Base-by-base conservation (phyloP, 1,140 invertebrate genomes). In the Pristionchus pacificus region DNA sequence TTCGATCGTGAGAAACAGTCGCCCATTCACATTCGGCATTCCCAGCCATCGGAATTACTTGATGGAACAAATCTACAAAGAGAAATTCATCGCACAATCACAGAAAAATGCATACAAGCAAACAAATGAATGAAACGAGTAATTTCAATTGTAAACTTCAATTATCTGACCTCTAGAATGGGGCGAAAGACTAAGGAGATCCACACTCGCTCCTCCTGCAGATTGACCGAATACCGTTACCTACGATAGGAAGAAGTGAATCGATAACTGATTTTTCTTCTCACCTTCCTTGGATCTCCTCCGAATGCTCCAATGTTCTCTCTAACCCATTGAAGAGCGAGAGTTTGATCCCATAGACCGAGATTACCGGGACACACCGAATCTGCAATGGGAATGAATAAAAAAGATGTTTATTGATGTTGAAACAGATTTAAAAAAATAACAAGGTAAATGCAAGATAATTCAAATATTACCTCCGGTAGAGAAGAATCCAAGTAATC, bases 261-360 rank as follows among this genome's bases (percentile, higher is more conserved):
- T 58, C 6, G 57, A 28, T 25, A 13, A 25, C 58, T n/a, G n/a
- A n/a, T n/a, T n/a, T n/a, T n/a, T n/a, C n/a, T n/a, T 49, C 38
- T 78, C 2, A 81, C 85, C 62, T 85, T 85, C 32, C 86, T 79
- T 0, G 86, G 79, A 79, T 89, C 86, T 0, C 89, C 89, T 1
- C 88, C 88, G 72, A 89, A 89, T 1, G 83, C 77, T 0, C 72
- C 72, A 57, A 89, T 89, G 70, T 85, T 84, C 10, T 81, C 68
- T 24, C 38, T 31, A 31, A 85, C 77, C 85, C 85, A 85, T 69
- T 77, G 65, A 15, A 85, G 68, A 15, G 84, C 82, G 68, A 78
- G 49, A 28, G 70, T 74, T 77, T 83, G 83, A 75, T 86, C 85
- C 74, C 80, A 85, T 0, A 86, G 57, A 3, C 82, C 86, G 33